Evolutionary conservation across 2,888 invertebrate species (phyloP).

Genomic region (Epiblema foenella): DNA sequence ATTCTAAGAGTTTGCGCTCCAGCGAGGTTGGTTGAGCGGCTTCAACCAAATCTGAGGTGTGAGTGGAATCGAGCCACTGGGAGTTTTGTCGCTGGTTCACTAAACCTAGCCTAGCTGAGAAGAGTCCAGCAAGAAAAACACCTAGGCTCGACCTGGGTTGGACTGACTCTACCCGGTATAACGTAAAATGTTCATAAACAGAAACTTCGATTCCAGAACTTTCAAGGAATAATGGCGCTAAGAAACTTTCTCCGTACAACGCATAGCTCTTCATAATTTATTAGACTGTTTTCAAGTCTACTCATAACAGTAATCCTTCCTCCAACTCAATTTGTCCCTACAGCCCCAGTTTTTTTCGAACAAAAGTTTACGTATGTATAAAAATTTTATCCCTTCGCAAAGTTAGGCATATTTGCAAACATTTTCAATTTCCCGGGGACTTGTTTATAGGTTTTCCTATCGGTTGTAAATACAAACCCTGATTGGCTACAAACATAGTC

Average conservation of each 20-base stretch:
- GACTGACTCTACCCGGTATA: too few relatives aligned
- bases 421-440: slow-evolving; percentile 34
- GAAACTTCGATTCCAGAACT: background rate
- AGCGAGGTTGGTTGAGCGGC: too few relatives aligned
- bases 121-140: too few relatives aligned
- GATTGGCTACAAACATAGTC: background rate
- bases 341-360: slow-evolving; percentile 26
- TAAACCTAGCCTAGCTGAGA: too few relatives aligned
- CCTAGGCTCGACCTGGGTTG: too few relatives aligned
- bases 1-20: too few relatives aligned
- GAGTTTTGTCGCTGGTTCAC: too few relatives aligned
- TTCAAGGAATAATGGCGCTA: background rate
- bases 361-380: slow-evolving; percentile 37
- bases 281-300: slow-evolving; percentile 19
- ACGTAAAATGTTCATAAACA: background rate
- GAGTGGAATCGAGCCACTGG: too few relatives aligned
- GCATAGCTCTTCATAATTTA: background rate
- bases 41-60: too few relatives aligned
- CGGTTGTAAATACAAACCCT: slow-evolving; percentile 14
- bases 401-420: slow-evolving; percentile 39
- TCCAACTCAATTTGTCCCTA: slow-evolving; percentile 26
- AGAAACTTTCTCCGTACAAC: background rate
- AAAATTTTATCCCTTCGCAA: slow-evolving; percentile 33
- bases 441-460: slow-evolving; percentile 23
- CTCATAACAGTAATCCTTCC: slow-evolving; percentile 21